Evolutionary conservation across 1,140 invertebrate species (phyloP).

Genomic region (Papilio aristodemus): DNA sequence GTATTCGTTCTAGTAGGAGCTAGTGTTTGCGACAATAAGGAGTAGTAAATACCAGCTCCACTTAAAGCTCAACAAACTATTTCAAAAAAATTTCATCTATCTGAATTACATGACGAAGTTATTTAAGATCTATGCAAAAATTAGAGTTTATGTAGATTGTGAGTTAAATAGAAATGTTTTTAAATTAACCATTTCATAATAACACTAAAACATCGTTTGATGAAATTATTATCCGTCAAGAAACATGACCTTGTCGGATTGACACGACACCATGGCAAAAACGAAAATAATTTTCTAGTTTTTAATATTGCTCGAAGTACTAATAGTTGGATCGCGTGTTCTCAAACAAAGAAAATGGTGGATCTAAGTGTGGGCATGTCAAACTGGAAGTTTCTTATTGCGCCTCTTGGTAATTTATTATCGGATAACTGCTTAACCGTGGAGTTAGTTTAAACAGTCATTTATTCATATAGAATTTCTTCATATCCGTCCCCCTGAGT

Average conservation of each 20-base stretch:
- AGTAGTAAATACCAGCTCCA: too few species aligned
- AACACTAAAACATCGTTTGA: neutral
- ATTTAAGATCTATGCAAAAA: too few species aligned
- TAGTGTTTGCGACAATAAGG: too few species aligned
- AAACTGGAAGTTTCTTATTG: constrained; percentile 19
- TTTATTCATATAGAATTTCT: neutral
- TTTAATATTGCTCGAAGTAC: constrained; percentile 33
- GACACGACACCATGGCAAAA: constrained; percentile 17
- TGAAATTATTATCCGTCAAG: constrained; percentile 1
- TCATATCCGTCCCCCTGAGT: neutral
- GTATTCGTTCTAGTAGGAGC: too few species aligned
- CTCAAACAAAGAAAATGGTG: constrained; percentile 24
- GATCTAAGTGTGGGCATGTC: neutral
- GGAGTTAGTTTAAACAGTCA: neutral
- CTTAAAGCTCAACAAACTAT: too few species aligned
- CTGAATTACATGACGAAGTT: too few species aligned
- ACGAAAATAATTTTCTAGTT: constrained; percentile 25
- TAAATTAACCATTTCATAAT: neutral
- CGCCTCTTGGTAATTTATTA: neutral
- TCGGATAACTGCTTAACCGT: neutral
- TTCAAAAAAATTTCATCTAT: too few species aligned
- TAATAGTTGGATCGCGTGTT: constrained; percentile 36
- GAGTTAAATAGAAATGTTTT: neutral
- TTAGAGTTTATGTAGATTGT: too few species aligned
- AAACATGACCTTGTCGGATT: constrained; percentile 4